These are phyloP conservation scores for Dorcus hopei DNA, from an alignment of 2,888 invertebrate species.

Conservation along the genomic window DNA sequence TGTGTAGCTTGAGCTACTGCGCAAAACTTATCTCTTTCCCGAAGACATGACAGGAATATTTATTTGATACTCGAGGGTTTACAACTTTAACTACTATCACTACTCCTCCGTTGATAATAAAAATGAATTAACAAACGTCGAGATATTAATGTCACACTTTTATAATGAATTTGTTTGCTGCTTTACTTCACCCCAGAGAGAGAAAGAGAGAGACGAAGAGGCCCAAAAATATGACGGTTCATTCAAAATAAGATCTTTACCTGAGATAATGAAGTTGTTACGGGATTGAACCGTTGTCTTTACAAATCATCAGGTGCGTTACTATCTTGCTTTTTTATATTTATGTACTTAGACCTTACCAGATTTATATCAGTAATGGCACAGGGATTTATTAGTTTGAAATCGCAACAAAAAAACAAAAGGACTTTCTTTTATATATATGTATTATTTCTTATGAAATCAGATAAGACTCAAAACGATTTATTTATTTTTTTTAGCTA, in stretches of 20 bases:
- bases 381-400: background rate
- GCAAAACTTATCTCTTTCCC: conserved; percentile 1
- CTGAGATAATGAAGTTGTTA: conserved; percentile 1
- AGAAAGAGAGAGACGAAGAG: conserved; percentile 26
- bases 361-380: background rate
- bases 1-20: conserved; percentile 1
- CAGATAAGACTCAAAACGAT: no score
- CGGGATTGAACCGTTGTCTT: conserved; percentile 1
- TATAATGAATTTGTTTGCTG: conserved; percentile 45
- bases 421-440: no score
- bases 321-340: background rate
- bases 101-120: conserved; percentile 48
- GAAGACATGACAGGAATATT: conserved; percentile 1
- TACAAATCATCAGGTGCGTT: conserved; percentile 1
- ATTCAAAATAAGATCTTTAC: background rate
- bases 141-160: conserved; percentile 45
- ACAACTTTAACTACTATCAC: conserved; percentile 38
- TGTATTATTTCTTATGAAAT: no score
- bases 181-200: conserved; percentile 41
- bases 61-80: conserved; percentile 1
- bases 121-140: conserved; percentile 48
- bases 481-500: no score
- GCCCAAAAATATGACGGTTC: conserved; percentile 1
- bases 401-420: background rate
- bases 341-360: background rate